These are phyloP conservation scores for Heliconius hermathena DNA, from an alignment of 1,140 invertebrate species.

Conservation along the genomic window DNA sequence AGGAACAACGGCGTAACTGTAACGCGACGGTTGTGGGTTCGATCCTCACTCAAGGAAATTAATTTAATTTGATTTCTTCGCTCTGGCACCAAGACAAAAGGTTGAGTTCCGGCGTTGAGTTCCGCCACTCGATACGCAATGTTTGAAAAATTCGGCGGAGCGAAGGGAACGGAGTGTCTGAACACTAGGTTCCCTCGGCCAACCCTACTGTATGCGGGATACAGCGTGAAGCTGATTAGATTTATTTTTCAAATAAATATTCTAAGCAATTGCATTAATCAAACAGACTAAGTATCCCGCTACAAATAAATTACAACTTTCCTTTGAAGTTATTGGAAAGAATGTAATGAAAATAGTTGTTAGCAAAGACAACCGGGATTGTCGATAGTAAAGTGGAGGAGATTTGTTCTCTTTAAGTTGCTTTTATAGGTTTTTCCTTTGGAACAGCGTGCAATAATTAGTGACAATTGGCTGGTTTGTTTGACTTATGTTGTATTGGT, in stretches of 20 bases:
- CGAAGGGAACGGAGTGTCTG: no score
- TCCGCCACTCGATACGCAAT: no score
- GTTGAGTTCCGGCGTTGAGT: no score
- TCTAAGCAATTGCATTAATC: not conserved
- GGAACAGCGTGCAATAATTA: not conserved
- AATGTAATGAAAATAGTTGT: slow-evolving; percentile 27
- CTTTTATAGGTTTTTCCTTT: not conserved
- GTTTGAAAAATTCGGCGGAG: no score
- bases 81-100: not conserved
- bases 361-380: slow-evolving; percentile 21
- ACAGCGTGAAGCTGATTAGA: no score
- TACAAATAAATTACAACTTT: slow-evolving; percentile 25
- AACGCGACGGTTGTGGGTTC: no score
- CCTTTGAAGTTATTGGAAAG: slow-evolving; percentile 26
- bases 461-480: no score
- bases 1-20: no score
- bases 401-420: slow-evolving; percentile 18
- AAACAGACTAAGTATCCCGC: not conserved
- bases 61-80: not conserved
- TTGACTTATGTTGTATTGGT: no score
- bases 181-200: not conserved
- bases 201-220: no score
- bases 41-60: not conserved
- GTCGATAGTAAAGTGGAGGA: slow-evolving; percentile 22
- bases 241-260: no score